These are phyloP conservation scores for Drosophila jambulina DNA, from an alignment of 1,140 invertebrate genomes.

Conservation along the genomic window DNA sequence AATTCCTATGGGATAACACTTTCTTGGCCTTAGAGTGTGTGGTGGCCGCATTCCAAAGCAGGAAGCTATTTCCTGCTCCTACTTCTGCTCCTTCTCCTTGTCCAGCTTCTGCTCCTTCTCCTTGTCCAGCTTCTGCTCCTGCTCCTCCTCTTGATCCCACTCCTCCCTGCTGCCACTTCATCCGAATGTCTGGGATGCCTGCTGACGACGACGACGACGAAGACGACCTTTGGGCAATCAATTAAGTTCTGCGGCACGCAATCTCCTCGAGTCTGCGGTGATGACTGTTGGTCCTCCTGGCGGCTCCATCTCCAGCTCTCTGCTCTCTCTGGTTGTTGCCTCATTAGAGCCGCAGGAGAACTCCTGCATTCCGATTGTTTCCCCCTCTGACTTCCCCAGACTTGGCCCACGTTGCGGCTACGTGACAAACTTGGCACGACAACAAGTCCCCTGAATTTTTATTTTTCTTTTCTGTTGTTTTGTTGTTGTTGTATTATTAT, in stretches of 20 bases:
- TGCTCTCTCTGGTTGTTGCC: neutral
- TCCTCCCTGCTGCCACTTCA: neutral
- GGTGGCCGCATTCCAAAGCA: slow-evolving; percentile 2
- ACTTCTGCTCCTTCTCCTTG: neutral
- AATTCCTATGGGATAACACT: neutral
- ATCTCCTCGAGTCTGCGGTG: slow-evolving; percentile 26
- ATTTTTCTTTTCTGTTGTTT: neutral
- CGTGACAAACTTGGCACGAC: slow-evolving; percentile 68
- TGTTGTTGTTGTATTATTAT: neutral
- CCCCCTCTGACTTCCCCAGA: neutral
- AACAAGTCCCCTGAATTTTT: slow-evolving; percentile 25
- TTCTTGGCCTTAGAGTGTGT: neutral
- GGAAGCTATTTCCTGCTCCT: neutral
- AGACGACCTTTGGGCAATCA: slow-evolving; percentile 41
- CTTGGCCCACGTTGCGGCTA: slow-evolving; percentile 59
- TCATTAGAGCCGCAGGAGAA: slow-evolving; percentile 45
- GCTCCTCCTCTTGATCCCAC: neutral
- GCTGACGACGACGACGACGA: neutral
- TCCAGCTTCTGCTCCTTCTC: neutral
- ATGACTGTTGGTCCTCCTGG: slow-evolving; percentile 6
- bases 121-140: neutral
- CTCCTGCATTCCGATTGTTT: slow-evolving; percentile 29
- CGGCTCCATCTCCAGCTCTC: neutral
- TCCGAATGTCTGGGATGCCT: slow-evolving; percentile 33
- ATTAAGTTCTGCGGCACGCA: slow-evolving; percentile 48